These are phyloP conservation scores for Oryzias dopingdopingensis DNA, from an alignment of 2,797 vertebrate species.

Conservation along the genomic window DNA sequence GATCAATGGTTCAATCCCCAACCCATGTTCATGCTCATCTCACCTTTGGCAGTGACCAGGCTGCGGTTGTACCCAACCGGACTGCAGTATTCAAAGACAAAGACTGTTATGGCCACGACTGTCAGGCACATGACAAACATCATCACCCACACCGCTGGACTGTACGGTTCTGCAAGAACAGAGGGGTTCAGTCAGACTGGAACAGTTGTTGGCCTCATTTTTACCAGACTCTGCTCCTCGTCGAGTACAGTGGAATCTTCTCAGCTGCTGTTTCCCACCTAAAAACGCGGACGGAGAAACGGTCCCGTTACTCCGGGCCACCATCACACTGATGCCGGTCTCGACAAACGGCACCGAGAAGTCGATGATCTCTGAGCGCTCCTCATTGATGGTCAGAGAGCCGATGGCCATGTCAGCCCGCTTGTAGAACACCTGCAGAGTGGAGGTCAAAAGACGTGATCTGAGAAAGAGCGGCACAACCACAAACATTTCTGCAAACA, in stretches of 20 bases:
- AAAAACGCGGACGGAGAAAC: constrained; percentile 96
- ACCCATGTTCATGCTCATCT: constrained; percentile 20
- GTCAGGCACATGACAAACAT: constrained; percentile 99
- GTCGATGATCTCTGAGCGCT: constrained; percentile 95
- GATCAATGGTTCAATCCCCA: no score
- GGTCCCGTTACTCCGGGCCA: constrained; percentile 93
- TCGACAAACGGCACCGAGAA: constrained; percentile 98
- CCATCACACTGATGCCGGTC: constrained; percentile 98
- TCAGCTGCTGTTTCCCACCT: constrained; percentile 72
- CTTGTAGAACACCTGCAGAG: constrained; percentile 90
- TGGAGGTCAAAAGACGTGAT: neutral
- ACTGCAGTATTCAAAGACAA: constrained; percentile 96
- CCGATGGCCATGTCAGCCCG: constrained; percentile 98
- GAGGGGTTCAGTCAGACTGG: neutral
- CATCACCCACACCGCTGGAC: constrained; percentile 98
- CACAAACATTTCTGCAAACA: no score
- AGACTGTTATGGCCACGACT: constrained; percentile 94
- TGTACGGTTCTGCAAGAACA: constrained; percentile 84
- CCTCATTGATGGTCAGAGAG: constrained; percentile 97
- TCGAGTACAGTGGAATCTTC: neutral
- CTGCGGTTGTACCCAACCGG: constrained; percentile 97
- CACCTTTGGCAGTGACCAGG: constrained; percentile 91
- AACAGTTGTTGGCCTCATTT: neutral
- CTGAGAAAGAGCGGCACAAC: no score
- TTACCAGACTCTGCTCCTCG: neutral